Evolutionary conservation across 1,140 invertebrate genomes (phyloP).

Genomic region (Rhopalosiphum padi): DNA sequence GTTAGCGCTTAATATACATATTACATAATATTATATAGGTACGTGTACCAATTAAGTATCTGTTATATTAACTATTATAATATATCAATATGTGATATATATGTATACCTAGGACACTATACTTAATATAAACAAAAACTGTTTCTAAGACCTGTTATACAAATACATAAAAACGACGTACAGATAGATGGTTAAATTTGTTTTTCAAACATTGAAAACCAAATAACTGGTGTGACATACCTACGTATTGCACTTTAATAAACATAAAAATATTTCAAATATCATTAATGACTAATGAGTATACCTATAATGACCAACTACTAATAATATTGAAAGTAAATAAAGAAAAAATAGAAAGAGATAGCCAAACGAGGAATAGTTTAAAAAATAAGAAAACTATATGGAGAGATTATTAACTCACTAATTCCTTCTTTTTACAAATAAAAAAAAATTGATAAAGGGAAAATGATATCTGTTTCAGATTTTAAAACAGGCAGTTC

Average conservation of each 20-base stretch:
- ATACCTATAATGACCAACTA: neutral
- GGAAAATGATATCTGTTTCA: neutral
- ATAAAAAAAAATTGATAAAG: neutral
- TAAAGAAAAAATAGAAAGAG: neutral
- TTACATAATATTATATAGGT: too few relatives aligned
- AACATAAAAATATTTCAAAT: neutral
- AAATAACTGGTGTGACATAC: neutral
- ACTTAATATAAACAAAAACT: too few relatives aligned
- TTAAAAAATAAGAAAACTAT: neutral
- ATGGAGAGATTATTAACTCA: too few relatives aligned
- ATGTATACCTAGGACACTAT: too few relatives aligned
- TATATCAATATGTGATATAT: too few relatives aligned
- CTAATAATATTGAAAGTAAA: neutral
- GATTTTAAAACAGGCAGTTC: neutral
- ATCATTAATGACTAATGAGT: neutral
- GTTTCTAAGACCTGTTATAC: neutral
- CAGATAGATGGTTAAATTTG: neutral
- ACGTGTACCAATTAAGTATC: too few relatives aligned
- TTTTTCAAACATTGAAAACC: neutral
- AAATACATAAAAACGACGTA: neutral
- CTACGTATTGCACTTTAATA: neutral
- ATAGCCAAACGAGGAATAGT: neutral
- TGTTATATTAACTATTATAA: too few relatives aligned
- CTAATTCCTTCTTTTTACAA: neutral
- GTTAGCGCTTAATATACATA: neutral